These are phyloP conservation scores for Pterostichus niger DNA, from an alignment of 2,888 invertebrate species.

Conservation along the genomic window DNA sequence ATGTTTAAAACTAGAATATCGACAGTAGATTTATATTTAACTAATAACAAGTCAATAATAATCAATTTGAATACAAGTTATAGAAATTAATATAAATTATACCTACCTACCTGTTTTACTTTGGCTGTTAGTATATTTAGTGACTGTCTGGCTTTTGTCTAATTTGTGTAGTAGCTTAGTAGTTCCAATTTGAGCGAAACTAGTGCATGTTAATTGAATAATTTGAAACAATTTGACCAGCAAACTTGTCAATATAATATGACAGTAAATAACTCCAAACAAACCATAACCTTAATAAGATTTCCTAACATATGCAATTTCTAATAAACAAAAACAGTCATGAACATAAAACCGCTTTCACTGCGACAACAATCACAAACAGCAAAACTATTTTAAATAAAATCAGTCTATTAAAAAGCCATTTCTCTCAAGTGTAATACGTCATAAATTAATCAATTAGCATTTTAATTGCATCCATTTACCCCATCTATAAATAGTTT, in stretches of 20 bases:
- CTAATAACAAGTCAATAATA: no score
- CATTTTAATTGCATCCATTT: slow-evolving; percentile 59
- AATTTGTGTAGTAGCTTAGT: slow-evolving; percentile 12
- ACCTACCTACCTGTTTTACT: no score
- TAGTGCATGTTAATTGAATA: slow-evolving; percentile 9
- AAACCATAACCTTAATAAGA: slow-evolving; percentile 31
- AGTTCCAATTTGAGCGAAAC: slow-evolving; percentile 32
- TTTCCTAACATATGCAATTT: slow-evolving; percentile 51
- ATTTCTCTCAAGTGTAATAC: slow-evolving; percentile 43
- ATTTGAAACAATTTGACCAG: slow-evolving; percentile 35
- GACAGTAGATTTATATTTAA: no score
- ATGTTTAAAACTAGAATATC: no score
- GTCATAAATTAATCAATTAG: slow-evolving; percentile 59
- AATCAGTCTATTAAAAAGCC: slow-evolving; percentile 49
- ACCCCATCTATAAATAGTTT: slow-evolving; percentile 52
- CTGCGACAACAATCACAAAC: slow-evolving; percentile 49
- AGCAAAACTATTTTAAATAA: slow-evolving; percentile 51
- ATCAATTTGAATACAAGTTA: no score
- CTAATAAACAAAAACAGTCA: slow-evolving; percentile 57
- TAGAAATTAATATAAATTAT: no score
- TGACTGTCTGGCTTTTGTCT: not conserved
- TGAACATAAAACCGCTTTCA: slow-evolving; percentile 56
- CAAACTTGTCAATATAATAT: slow-evolving; percentile 33
- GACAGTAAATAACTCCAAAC: slow-evolving; percentile 37
- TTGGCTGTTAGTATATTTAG: no score